These are phyloP conservation scores for Scartelaos histophorus DNA, from an alignment of 2,113 vertebrate genomes.

Conservation along the genomic window DNA sequence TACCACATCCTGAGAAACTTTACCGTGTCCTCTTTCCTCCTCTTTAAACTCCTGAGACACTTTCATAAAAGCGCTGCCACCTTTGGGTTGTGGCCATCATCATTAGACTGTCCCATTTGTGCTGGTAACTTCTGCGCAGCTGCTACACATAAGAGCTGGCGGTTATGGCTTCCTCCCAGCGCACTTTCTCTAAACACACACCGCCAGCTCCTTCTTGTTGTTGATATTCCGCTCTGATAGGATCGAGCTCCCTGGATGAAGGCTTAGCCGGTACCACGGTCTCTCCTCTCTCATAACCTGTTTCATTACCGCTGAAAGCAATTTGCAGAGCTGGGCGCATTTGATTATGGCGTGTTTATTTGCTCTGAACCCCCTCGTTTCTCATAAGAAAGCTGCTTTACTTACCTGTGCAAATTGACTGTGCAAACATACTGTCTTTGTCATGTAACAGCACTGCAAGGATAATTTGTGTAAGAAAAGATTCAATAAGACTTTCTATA, in stretches of 20 bases:
- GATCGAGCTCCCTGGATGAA: conserved; percentile 52
- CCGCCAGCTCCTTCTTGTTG: conserved; percentile 13
- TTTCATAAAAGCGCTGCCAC: conserved; percentile 33
- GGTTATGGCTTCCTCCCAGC: conserved; percentile 30
- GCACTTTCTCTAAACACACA: conserved; percentile 41
- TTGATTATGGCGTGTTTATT: conserved; percentile 66
- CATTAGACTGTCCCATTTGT: conserved; percentile 35
- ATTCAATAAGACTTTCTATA: background rate
- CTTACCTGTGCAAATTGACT: conserved; percentile 54
- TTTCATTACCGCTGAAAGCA: conserved; percentile 62
- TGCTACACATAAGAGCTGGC: conserved; percentile 26
- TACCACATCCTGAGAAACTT: conserved; percentile 10
- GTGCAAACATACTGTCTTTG: conserved; percentile 33
- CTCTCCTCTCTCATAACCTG: conserved; percentile 46
- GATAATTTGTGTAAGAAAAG: conserved; percentile 19
- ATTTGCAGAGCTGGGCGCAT: conserved; percentile 53
- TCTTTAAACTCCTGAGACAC: conserved; percentile 20
- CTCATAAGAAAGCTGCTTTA: conserved; percentile 54
- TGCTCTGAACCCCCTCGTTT: conserved; percentile 47
- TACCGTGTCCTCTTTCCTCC: conserved; percentile 26
- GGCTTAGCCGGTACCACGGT: conserved; percentile 43
- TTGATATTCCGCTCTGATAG: conserved; percentile 56
- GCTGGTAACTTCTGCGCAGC: conserved; percentile 24
- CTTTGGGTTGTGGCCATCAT: conserved; percentile 28
- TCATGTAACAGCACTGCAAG: conserved; percentile 8